Conservation (phyloP, 1,140 invertebrate genomes). For the Drosophila sp. region DNA sequence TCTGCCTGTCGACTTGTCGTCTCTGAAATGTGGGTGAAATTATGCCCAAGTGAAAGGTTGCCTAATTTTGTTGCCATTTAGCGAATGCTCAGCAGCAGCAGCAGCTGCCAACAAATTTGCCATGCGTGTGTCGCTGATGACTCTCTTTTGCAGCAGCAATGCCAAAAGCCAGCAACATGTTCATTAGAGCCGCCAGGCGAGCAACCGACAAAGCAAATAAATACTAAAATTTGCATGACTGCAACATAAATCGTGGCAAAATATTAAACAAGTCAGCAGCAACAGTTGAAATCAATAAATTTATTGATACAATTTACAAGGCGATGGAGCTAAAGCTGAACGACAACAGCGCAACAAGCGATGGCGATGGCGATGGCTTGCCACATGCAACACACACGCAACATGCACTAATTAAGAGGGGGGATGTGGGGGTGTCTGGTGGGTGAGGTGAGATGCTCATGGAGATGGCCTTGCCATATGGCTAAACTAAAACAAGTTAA, state of each 20-base stretch:
- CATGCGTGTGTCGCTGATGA: constrained; percentile 64
- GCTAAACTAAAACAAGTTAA: constrained; percentile 47
- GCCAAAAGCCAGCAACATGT: constrained; percentile 56
- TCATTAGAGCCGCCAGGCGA: constrained; percentile 62
- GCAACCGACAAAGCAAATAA: constrained; percentile 61
- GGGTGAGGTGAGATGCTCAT: constrained; percentile 38
- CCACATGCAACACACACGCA: constrained; percentile 54
- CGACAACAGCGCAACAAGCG: constrained; percentile 22
- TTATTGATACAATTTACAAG: constrained; percentile 79
- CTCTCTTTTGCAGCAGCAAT: constrained; percentile 53
- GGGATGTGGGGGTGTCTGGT: not conserved
- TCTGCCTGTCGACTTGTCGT: constrained; percentile 37
- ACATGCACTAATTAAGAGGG: constrained; percentile 72
- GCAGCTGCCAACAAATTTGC: constrained; percentile 45
- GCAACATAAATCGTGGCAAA: constrained; percentile 78
- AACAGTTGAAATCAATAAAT: constrained; percentile 82
- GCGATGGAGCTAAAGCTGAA: constrained; percentile 35
- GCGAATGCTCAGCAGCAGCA: constrained; percentile 16
- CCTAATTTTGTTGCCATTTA: constrained; percentile 55
- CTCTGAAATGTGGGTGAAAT: constrained; percentile 55
- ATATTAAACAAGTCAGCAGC: constrained; percentile 81
- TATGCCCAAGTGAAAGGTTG: constrained; percentile 65
- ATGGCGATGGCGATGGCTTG: constrained; percentile 12
- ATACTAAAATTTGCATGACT: constrained; percentile 77
- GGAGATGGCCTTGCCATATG: constrained; percentile 46